phyloP scores from a whole-genome alignment of 1,140 invertebrate species.

The Gonatopus flavifemur region DNA sequence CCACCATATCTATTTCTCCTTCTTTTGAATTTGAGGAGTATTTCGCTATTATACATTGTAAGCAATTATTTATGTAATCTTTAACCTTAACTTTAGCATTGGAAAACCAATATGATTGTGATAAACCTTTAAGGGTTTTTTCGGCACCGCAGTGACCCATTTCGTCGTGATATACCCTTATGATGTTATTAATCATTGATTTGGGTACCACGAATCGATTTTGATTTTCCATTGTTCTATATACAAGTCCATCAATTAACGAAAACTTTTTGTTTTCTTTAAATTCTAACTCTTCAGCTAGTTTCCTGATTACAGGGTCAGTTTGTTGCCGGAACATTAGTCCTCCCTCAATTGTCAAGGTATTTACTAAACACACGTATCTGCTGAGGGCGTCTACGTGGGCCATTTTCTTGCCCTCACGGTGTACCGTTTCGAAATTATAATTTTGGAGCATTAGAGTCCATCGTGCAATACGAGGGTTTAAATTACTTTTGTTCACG shows the following conservation, averaged over 20 bases:
- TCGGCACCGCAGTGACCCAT: constrained; percentile 10
- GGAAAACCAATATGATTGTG: constrained; percentile 21
- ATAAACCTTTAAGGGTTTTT: constrained; percentile 6
- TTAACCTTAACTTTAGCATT: constrained; percentile 14
- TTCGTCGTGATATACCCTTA: constrained; percentile 19
- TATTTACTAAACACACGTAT: not conserved
- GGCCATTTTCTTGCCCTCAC: not conserved
- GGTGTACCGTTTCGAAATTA: not conserved
- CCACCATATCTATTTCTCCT: constrained; percentile 15
- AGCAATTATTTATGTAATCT: constrained; percentile 16
- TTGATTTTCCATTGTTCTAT: not conserved
- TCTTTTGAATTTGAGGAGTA: constrained; percentile 7
- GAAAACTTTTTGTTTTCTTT: not conserved
- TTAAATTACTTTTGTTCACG: not conserved
- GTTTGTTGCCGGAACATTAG: not conserved
- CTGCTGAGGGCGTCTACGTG: constrained; percentile 1
- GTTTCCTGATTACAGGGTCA: constrained; percentile 5
- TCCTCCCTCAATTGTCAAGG: not conserved
- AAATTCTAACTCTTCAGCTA: constrained; percentile 1
- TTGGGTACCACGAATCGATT: constrained; percentile 10
- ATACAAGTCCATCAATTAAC: constrained; percentile 7
- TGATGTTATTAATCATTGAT: constrained; percentile 4
- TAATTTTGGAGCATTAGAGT: not conserved
- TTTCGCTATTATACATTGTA: constrained; percentile 19
- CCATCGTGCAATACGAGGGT: constrained; percentile 3